These are phyloP conservation scores for Iselma pallidipennis DNA, from an alignment of 2,888 invertebrate species.

Conservation along the genomic window DNA sequence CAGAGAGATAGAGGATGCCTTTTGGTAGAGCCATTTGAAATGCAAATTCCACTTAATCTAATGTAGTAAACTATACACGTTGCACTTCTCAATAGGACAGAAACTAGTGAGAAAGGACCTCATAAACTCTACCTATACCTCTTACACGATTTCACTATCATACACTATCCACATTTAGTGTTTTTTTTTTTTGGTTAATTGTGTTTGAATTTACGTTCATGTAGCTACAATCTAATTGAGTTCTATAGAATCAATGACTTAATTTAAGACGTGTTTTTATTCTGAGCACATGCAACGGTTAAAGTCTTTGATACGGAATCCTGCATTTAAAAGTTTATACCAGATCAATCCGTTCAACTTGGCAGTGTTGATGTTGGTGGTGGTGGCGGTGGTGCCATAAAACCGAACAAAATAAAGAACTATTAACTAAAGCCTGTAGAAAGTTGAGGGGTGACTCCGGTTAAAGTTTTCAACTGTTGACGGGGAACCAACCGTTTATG, in stretches of 20 bases:
- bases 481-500: conserved; percentile 36
- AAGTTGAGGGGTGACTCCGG: conserved; percentile 44
- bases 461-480: conserved; percentile 40
- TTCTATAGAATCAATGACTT: background rate
- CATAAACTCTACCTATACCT: background rate
- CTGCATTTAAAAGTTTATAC: conserved; percentile 40
- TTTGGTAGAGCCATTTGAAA: background rate
- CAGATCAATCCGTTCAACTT: conserved; percentile 44
- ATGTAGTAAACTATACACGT: background rate
- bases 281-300: conserved; percentile 1
- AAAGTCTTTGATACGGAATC: background rate
- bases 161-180: no score
- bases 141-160: no score
- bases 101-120: background rate
- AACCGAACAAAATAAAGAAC: conserved; percentile 49
- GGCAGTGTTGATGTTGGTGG: background rate
- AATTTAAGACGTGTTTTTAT: conserved; percentile 3
- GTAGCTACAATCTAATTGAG: background rate
- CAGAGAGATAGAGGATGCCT: background rate
- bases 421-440: conserved; percentile 47
- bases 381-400: conserved; percentile 35
- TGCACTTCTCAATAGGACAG: background rate
- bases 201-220: no score
- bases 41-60: conserved; percentile 6
- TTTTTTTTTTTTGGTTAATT: no score